Conservation (phyloP, 2,797 vertebrate species). For the Poeciliopsis gracilis region DNA sequence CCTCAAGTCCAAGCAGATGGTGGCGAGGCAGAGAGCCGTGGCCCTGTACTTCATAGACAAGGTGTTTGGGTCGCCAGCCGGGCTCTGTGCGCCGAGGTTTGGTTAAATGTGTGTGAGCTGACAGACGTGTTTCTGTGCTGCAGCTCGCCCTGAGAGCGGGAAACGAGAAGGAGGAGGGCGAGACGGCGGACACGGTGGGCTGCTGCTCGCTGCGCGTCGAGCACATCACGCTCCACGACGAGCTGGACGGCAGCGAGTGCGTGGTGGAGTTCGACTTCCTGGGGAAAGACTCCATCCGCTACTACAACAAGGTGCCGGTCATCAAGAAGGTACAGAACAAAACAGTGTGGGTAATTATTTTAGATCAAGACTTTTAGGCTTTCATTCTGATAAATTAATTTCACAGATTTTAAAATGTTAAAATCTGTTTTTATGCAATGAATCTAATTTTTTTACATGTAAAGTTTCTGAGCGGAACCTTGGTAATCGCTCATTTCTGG, state of each 20-base stretch:
- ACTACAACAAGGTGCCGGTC: conserved; percentile 83
- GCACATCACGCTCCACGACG: conserved; percentile 78
- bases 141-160: conserved; percentile 85
- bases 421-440: no score
- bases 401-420: no score
- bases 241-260: conserved; percentile 71
- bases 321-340: conserved; percentile 72
- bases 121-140: conserved; percentile 3
- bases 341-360: not conserved
- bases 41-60: conserved; percentile 85
- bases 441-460: no score
- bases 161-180: conserved; percentile 85
- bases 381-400: no score
- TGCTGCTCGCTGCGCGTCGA: conserved; percentile 85
- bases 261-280: conserved; percentile 85
- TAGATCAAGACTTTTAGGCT: no score
- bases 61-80: conserved; percentile 45
- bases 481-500: no score
- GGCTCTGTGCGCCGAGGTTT: not conserved
- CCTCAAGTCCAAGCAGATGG: conserved; percentile 80
- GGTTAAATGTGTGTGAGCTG: not conserved
- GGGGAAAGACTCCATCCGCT: conserved; percentile 85
- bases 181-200: conserved; percentile 84
- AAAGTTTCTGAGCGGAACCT: no score
- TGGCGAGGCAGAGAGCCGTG: conserved; percentile 73